These are phyloP conservation scores for Henicopernis longicauda DNA, from an alignment of 2,113 vertebrate species.

Conservation along the genomic window DNA sequence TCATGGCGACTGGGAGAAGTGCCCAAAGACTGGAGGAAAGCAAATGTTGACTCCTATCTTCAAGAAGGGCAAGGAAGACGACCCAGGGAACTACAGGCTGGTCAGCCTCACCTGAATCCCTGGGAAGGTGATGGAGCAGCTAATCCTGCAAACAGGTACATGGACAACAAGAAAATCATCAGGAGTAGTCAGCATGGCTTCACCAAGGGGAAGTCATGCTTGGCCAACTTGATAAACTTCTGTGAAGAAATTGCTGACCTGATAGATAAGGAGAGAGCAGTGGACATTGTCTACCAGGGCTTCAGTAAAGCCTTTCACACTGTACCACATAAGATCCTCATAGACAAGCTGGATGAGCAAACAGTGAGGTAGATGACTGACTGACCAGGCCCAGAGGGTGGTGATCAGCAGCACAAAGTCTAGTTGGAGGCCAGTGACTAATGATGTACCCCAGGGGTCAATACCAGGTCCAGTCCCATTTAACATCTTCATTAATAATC, in stretches of 20 bases:
- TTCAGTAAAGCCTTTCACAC: not conserved
- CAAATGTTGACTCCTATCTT: not conserved
- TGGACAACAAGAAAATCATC: not conserved
- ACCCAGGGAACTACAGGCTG: too few relatives aligned
- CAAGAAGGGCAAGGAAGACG: not conserved
- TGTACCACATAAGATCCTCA: not conserved
- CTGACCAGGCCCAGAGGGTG: too few relatives aligned
- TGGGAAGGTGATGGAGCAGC: too few relatives aligned
- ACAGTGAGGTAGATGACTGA: not conserved
- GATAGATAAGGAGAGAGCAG: not conserved
- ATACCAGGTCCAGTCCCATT: not conserved
- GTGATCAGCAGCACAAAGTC: not conserved
- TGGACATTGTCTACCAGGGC: not conserved
- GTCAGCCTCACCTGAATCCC: too few relatives aligned
- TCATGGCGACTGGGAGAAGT: not conserved
- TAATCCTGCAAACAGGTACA: too few relatives aligned
- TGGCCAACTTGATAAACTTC: not conserved
- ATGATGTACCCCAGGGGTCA: not conserved
- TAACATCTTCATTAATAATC: not conserved
- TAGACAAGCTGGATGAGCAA: not conserved
- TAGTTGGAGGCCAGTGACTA: not conserved
- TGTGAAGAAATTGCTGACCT: not conserved
- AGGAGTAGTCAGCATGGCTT: not conserved
- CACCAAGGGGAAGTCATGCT: not conserved
- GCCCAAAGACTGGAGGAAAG: not conserved